Conservation (phyloP, 2,888 invertebrate genomes). For the Drosophila neoperkinsi region DNA sequence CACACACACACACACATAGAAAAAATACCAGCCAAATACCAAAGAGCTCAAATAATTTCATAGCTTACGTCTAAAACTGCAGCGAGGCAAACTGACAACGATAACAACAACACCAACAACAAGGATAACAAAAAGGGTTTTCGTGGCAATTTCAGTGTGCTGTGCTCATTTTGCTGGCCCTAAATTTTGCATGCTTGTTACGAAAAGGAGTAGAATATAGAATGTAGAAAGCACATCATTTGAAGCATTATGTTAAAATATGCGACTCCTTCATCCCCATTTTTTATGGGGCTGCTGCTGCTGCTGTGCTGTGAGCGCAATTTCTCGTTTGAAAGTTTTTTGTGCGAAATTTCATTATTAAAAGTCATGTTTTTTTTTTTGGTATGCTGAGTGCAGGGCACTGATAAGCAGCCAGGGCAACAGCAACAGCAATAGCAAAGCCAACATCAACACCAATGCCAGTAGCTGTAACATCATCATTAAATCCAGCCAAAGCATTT, state of each 20-base stretch:
- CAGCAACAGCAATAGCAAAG: background rate
- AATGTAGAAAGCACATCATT: slow-evolving; percentile 68
- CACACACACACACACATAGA: background rate
- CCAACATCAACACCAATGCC: background rate
- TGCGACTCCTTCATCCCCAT: slow-evolving; percentile 52
- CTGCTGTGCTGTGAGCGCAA: slow-evolving; percentile 49
- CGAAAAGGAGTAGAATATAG: slow-evolving; percentile 30
- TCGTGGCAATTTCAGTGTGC: slow-evolving; percentile 64
- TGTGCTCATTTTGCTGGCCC: slow-evolving; percentile 74
- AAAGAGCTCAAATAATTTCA: slow-evolving; percentile 68
- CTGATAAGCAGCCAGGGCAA: slow-evolving; percentile 56
- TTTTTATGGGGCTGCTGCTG: slow-evolving; percentile 27
- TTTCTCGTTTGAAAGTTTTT: slow-evolving; percentile 54
- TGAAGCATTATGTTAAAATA: slow-evolving; percentile 78
- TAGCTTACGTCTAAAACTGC: slow-evolving; percentile 66
- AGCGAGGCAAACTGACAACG: slow-evolving; percentile 42
- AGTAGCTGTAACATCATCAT: slow-evolving; percentile 26
- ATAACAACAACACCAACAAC: slow-evolving; percentile 32
- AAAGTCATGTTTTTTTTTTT: slow-evolving; percentile 50
- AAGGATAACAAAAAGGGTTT: slow-evolving; percentile 61
- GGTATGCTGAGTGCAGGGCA: slow-evolving; percentile 64
- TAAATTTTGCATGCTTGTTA: slow-evolving; percentile 68
- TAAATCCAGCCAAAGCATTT: slow-evolving; percentile 51
- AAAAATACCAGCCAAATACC: slow-evolving; percentile 64
- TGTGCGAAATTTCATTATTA: slow-evolving; percentile 67